Conservation (phyloP, 2,888 invertebrate species). For the Drosophila emarginata region DNA sequence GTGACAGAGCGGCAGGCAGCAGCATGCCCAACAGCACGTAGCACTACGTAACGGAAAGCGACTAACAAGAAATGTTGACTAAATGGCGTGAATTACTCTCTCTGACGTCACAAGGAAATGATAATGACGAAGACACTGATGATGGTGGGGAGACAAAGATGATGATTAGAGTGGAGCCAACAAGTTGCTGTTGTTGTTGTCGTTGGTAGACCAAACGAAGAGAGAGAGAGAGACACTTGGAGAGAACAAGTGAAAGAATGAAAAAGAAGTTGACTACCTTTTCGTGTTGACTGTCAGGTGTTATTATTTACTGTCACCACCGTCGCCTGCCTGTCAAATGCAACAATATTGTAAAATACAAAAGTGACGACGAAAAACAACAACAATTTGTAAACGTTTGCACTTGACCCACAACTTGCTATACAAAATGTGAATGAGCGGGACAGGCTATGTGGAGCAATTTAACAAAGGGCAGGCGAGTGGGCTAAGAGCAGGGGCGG, state of each 20-base stretch:
- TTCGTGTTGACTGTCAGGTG: conserved; percentile 53
- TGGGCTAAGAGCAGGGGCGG: background rate
- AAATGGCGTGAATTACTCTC: background rate
- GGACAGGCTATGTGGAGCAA: conserved; percentile 6
- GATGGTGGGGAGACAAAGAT: conserved; percentile 17
- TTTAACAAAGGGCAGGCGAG: background rate
- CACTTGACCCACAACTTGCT: conserved; percentile 60
- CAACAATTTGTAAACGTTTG: conserved; percentile 63
- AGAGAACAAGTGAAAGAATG: background rate
- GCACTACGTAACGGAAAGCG: background rate
- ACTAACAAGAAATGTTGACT: background rate
- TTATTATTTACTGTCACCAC: conserved; percentile 63
- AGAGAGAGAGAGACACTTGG: background rate
- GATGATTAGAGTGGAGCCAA: background rate
- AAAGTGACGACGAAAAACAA: conserved; percentile 13
- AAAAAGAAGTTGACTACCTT: background rate
- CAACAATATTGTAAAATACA: conserved; percentile 52
- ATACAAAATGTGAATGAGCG: background rate
- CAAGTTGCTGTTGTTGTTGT: too few relatives aligned
- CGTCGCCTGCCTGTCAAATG: conserved; percentile 65
- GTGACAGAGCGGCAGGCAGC: conserved; percentile 32
- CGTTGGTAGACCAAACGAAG: background rate
- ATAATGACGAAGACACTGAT: conserved; percentile 2
- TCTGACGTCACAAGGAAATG: conserved; percentile 19
- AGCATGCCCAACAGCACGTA: conserved; percentile 29